Evolutionary conservation across 2,113 vertebrate species (phyloP).

Genomic region (Gnathonemus echidnorhynchus): DNA sequence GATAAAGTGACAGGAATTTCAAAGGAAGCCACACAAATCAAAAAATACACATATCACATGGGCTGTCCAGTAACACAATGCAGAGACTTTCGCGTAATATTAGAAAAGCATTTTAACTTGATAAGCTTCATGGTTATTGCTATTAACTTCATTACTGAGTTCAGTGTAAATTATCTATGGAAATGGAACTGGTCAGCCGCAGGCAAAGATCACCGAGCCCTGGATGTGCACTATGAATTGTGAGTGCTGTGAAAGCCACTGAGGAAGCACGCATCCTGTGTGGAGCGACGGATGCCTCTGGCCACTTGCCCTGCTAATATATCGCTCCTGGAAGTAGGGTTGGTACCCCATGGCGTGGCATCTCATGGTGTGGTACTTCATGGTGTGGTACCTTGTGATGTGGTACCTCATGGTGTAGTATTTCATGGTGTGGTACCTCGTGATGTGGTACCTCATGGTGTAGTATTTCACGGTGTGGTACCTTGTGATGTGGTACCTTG

Average conservation of each 20-base stretch:
- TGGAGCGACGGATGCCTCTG: background rate
- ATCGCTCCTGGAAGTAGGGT: background rate
- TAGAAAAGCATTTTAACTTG: background rate
- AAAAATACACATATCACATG: background rate
- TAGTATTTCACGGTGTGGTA: too few relatives aligned
- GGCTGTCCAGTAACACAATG: background rate
- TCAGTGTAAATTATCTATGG: background rate
- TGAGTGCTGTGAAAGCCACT: background rate
- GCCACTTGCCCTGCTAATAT: background rate
- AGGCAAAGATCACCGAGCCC: background rate
- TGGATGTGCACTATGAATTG: background rate
- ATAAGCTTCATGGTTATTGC: background rate
- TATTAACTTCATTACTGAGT: background rate
- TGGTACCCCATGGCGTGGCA: background rate
- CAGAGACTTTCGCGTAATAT: background rate
- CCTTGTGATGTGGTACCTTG: accelerated
- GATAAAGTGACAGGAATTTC: background rate
- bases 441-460: background rate
- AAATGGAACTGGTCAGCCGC: background rate
- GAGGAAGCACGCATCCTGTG: background rate
- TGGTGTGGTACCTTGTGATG: background rate
- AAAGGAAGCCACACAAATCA: background rate
- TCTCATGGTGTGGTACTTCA: too few relatives aligned
- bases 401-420: background rate
- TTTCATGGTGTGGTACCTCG: accelerated